Evolutionary conservation across 2,888 invertebrate species (phyloP), one percentile per base, ranked within the genome.

Genomic region (Lepidochitona cinerea): DNA sequence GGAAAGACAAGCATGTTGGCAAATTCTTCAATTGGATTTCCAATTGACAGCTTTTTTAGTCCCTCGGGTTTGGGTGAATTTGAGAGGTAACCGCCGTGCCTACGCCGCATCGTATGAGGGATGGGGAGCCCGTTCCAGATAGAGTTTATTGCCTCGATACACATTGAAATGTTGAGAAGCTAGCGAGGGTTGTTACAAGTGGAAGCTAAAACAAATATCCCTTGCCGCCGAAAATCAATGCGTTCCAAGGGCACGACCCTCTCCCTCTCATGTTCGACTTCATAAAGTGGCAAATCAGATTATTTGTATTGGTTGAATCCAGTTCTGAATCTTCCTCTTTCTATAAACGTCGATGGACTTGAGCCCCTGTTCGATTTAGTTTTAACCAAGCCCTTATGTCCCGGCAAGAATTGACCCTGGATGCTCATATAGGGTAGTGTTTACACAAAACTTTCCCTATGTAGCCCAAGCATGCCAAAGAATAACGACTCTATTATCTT

Each of bases 261-360:
- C 29, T 26, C 14, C 26, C 59, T 29, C 1, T 59, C 23, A 59
- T 29, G 59, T 23, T 26, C 59, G 59, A 59, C 59, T 59, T 59
- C 59, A 59, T 59, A 59, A 59, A 59, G 59, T 59, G 59, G 59
- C 59, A 59, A 59, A 59, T 59, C 23, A 59, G 59, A 59, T 59
- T 59, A 59, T 59, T 59, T 59, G 59, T 59, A 32, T 59, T 59
- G 59, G 59, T 59, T 23, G 59, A 59, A 59, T 26, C 59, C 29
- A 59, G 59, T 7, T 29, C 29, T 32, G 59, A 59, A 59, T 59
- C 59, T n/a, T n/a, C 32, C 59, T 32, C 59, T 59, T 59, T 59
- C 59, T 59, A 59, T 59, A 59, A 59, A 59, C 26, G 59, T 59
- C 59, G 26, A 59, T 59, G 26, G 29, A 12, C 26, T 26, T 23